Conservation (phyloP, 2,797 vertebrate genomes). For the Poecilia wingei region DNA sequence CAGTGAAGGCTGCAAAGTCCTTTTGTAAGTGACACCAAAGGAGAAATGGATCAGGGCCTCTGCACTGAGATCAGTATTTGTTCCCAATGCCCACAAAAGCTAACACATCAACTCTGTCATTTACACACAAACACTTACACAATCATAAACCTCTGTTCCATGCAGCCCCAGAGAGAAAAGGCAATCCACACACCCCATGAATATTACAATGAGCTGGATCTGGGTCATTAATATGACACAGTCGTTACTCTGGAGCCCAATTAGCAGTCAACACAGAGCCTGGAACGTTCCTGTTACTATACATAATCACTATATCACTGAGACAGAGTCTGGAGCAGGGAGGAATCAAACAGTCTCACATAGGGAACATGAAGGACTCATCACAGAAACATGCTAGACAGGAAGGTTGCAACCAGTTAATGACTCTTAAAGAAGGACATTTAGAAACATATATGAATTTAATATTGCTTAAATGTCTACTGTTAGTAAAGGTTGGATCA, state of each 20-base stretch:
- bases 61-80: conserved; percentile 55
- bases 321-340: conserved; percentile 45
- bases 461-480: not conserved
- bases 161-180: conserved; percentile 49
- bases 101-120: conserved; percentile 15
- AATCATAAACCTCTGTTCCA: conserved; percentile 47
- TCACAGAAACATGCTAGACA: conserved; percentile 21
- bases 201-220: conserved; percentile 79
- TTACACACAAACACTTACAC: conserved; percentile 18
- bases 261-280: conserved; percentile 79
- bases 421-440: conserved; percentile 20
- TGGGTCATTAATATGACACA: conserved; percentile 84
- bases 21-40: conserved; percentile 62
- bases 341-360: conserved; percentile 56
- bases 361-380: conserved; percentile 48
- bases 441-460: conserved; percentile 22
- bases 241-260: conserved; percentile 79
- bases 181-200: conserved; percentile 72
- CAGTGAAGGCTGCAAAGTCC: conserved; percentile 1
- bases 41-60: conserved; percentile 36
- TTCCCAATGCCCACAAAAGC: conserved; percentile 28
- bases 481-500: not conserved
- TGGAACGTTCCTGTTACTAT: conserved; percentile 66
- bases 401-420: conserved; percentile 30
- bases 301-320: conserved; percentile 74